phyloP scores from a whole-genome alignment of 1,140 invertebrate species.

The Mya arenaria region DNA sequence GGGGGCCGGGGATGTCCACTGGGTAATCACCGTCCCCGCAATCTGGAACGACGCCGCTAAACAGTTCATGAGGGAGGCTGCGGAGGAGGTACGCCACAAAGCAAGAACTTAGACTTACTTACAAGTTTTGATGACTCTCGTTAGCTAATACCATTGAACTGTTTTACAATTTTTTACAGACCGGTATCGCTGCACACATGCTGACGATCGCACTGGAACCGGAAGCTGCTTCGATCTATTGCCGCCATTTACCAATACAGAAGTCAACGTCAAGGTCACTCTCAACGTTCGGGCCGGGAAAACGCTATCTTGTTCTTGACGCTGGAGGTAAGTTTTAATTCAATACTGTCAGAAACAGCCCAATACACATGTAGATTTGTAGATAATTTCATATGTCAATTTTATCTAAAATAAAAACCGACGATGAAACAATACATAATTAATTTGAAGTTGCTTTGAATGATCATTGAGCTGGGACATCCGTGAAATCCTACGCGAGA shows the following conservation, averaged over 20 bases:
- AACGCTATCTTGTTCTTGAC: conserved; percentile 36
- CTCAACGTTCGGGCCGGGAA: conserved; percentile 10
- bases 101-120: no score
- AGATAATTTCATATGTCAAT: no score
- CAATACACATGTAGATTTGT: no score
- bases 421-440: no score
- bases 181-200: not conserved
- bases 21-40: conserved; percentile 33
- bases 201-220: conserved; percentile 39
- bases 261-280: not conserved
- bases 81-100: conserved; percentile 7
- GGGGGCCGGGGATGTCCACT: not conserved
- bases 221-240: conserved; percentile 24
- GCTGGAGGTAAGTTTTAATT: conserved; percentile 40
- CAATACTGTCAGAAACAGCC: no score
- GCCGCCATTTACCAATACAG: conserved; percentile 25
- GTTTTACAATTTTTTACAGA: not conserved
- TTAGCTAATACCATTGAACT: no score
- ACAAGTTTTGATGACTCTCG: no score
- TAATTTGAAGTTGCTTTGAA: no score
- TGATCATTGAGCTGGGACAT: no score
- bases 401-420: no score
- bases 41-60: conserved; percentile 37
- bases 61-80: conserved; percentile 36
- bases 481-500: no score